Evolutionary conservation across 1,140 invertebrate species (phyloP), one percentile per base, ranked within the genome.

Genomic region (Cardiocondyla obscurior): DNA sequence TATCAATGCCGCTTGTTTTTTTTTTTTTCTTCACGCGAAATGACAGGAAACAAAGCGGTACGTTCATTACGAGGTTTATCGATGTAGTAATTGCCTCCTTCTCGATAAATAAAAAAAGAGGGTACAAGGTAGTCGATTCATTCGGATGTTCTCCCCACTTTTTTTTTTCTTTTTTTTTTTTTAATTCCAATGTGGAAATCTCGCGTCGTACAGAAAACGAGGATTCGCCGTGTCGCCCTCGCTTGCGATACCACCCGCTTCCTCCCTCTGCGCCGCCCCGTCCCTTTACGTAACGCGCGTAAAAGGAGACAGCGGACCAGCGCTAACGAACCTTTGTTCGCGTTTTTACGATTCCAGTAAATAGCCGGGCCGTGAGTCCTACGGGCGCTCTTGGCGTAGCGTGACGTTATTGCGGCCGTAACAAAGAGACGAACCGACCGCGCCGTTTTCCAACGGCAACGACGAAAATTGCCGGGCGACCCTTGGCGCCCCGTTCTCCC

Each of bases 331-430:
- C 39, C 60, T 76, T 67, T 81, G 84, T 65, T 46, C 49, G 65
- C 28, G 42, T 67, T 44, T 81, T 85, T 84, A 81, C 74, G 83
- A 81, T 53, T 46, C 58, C 22, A 30, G 39, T 46, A 76, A 81
- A 49, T 84, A 51, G 79, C 60, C 69, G 19, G 46, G 30, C 25
- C 33, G 69, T 28, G 51, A 72, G 19, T 58, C 19, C 19, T 30
- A 39, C 62, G 60, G 58, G 65, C n/a, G n/a, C 58, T 69, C 62
- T 67, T 25, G 33, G n/a, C 19, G 42, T 58, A 49, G 65, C 30
- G 28, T 44, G 67, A 51, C 74, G 57, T 46, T 67, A 69, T 79
- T 70, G 72, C 57, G 42, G 51, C 14, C 16, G 19, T n/a, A 51
- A 79, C 55, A 79, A 79, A 70, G 72, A 49, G 55, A 60, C 49